These are phyloP conservation scores for Zoanthus solanderi DNA, from an alignment of 92 coral and sea anemone genomes.

Conservation along the genomic window DNA sequence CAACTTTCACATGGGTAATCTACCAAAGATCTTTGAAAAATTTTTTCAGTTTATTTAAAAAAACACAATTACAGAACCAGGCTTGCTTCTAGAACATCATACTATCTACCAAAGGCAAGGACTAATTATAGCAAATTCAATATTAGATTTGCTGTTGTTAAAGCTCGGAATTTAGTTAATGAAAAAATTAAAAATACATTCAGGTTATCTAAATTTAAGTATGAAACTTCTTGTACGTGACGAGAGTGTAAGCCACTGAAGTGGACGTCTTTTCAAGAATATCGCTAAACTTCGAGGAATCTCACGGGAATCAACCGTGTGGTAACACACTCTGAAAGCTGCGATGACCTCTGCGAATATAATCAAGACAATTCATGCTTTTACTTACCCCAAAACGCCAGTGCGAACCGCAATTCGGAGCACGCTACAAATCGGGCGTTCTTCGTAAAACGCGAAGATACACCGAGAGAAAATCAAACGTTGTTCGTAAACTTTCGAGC, in stretches of 20 bases:
- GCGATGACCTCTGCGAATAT: constrained; percentile 21
- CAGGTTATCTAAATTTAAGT: too few relatives aligned
- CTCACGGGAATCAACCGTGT: constrained; percentile 5
- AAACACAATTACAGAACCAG: too few relatives aligned
- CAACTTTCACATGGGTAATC: too few relatives aligned
- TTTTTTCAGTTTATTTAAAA: too few relatives aligned
- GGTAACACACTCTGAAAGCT: constrained; percentile 21
- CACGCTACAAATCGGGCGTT: background rate
- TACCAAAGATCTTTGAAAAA: too few relatives aligned
- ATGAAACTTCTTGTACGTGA: constrained; percentile 2
- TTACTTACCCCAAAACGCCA: constrained; percentile 8
- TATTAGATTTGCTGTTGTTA: too few relatives aligned
- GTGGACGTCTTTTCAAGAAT: background rate
- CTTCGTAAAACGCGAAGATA: constrained; percentile 28
- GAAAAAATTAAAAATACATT: too few relatives aligned
- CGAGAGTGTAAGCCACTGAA: background rate
- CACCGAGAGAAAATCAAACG: constrained; percentile 26
- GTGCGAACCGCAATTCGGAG: background rate
- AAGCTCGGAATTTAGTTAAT: too few relatives aligned
- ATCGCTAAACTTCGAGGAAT: constrained; percentile 16
- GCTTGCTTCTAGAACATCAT: too few relatives aligned
- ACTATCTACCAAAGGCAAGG: background rate
- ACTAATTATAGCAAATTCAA: too few relatives aligned
- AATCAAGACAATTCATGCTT: constrained; percentile 31
- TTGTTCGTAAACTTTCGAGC: constrained; percentile 9